These are phyloP conservation scores for Proctacanthus coquilletti DNA, from an alignment of 1,140 invertebrate genomes.

Conservation along the genomic window DNA sequence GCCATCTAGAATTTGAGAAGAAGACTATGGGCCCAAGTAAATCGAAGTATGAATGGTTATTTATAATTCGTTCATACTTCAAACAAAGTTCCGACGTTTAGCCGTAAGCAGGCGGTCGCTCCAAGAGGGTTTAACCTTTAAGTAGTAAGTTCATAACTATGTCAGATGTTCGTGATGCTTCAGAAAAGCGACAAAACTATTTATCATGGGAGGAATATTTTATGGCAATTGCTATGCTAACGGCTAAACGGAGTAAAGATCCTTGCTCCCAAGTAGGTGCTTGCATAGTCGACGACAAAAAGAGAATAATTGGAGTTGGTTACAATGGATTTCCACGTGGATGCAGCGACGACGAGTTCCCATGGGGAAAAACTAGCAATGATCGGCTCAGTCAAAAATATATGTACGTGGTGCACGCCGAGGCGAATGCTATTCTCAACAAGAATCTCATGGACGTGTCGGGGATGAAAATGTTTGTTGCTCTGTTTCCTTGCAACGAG, in stretches of 20 bases:
- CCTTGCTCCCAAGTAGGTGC: slow-evolving; percentile 84
- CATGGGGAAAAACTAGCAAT: slow-evolving; percentile 55
- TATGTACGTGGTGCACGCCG: slow-evolving; percentile 91
- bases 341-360: slow-evolving; percentile 75
- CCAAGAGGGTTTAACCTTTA: too few species aligned
- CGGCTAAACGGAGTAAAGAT: slow-evolving; percentile 86
- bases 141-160: too few species aligned
- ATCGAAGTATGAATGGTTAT: too few species aligned
- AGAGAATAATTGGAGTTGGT: slow-evolving; percentile 83
- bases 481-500: slow-evolving; percentile 88
- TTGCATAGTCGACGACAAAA: slow-evolving; percentile 76
- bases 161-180: too few species aligned
- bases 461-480: slow-evolving; percentile 72
- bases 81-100: too few species aligned
- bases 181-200: slow-evolving; percentile 14
- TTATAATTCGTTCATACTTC: too few species aligned
- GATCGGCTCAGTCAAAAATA: slow-evolving; percentile 57
- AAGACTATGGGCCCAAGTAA: too few species aligned
- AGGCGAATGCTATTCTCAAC: slow-evolving; percentile 92
- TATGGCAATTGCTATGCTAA: slow-evolving; percentile 68
- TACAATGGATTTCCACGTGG: slow-evolving; percentile 93
- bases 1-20: too few species aligned
- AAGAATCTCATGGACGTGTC: slow-evolving; percentile 64
- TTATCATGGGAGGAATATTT: slow-evolving; percentile 76
- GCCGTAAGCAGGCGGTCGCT: too few species aligned